These are phyloP conservation scores for Noctilio leporinus DNA, from an alignment of 2,113 vertebrate genomes.

Conservation along the genomic window DNA sequence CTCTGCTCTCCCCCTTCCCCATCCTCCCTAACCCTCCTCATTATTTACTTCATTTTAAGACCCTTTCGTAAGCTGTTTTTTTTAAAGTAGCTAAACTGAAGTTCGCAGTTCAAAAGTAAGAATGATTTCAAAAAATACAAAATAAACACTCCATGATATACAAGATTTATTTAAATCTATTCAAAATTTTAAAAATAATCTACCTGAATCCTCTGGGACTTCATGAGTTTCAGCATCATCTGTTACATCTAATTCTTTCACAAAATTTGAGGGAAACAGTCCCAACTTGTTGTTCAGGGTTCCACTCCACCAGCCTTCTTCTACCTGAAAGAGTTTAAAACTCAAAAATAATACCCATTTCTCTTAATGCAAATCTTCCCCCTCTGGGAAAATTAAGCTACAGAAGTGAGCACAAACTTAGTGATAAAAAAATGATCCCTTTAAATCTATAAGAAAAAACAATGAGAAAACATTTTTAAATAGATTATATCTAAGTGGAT, in stretches of 20 bases:
- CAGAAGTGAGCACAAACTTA: background rate
- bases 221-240: conserved; percentile 86
- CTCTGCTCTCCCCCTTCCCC: too few species aligned
- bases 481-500: background rate
- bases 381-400: background rate
- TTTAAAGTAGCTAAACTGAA: background rate
- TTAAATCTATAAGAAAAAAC: background rate
- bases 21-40: too few species aligned
- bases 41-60: background rate
- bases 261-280: conserved; percentile 95
- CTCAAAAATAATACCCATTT: conserved; percentile 36
- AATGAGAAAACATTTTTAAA: background rate
- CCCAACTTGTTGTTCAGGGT: conserved; percentile 85
- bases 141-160: background rate
- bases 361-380: background rate
- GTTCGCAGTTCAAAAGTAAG: background rate
- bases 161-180: background rate
- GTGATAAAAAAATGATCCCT: conserved; percentile 8
- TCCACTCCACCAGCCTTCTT: conserved; percentile 97
- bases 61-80: background rate
- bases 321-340: conserved; percentile 83
- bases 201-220: conserved; percentile 85
- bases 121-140: background rate
- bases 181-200: background rate
- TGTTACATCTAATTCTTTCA: conserved; percentile 87